Percentiles rank a stretch among this genome's conserved stretches.
phyloP scores from a whole-genome alignment of 2,888 invertebrate species.

The Hoplodrina blanda region DNA sequence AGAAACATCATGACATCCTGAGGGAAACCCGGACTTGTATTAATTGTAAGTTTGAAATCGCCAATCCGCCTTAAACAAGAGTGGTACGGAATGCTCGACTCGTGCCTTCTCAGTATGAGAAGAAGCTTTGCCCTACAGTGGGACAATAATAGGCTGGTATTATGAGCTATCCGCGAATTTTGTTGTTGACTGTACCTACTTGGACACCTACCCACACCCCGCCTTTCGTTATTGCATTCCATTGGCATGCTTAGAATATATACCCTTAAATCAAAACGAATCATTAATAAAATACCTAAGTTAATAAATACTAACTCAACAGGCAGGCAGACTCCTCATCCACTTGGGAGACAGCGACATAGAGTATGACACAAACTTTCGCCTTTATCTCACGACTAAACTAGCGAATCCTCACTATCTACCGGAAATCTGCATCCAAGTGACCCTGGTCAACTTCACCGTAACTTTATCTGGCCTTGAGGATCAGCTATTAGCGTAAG shows the following conservation, averaged over 20 bases:
- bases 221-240: conserved; percentile 3
- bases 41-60: too few species aligned
- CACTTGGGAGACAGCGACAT: conserved; percentile 96
- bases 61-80: too few species aligned
- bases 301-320: conserved; percentile 23
- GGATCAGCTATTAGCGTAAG: conserved; percentile 97
- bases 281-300: not conserved
- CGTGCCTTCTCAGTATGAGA: too few species aligned
- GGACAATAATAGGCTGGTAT: too few species aligned
- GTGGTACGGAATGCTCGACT: too few species aligned
- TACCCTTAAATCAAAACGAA: not conserved
- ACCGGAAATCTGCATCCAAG: conserved; percentile 97
- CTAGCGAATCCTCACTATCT: conserved; percentile 98
- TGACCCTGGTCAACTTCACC: conserved; percentile 97
- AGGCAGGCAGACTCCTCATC: conserved; percentile 95
- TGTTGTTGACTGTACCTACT: too few species aligned
- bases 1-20: too few species aligned
- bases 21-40: too few species aligned
- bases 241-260: not conserved
- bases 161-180: too few species aligned
- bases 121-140: too few species aligned
- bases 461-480: conserved; percentile 97
- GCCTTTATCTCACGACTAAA: conserved; percentile 97
- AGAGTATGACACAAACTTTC: conserved; percentile 97
- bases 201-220: too few species aligned